These are phyloP conservation scores for Tillus elongatus DNA, from an alignment of 2,888 invertebrate species.

Conservation along the genomic window DNA sequence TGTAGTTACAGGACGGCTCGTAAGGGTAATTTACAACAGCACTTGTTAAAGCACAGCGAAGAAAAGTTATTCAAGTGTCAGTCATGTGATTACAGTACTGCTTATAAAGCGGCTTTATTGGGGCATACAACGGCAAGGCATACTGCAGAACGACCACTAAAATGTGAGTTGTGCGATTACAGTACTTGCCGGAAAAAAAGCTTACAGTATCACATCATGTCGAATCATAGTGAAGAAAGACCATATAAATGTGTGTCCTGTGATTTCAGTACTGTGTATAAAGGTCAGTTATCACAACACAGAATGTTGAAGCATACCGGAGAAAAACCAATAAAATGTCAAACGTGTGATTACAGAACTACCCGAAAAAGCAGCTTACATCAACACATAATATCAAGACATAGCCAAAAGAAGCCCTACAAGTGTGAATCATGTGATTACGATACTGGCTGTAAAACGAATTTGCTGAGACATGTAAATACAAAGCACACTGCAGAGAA, in stretches of 20 bases:
- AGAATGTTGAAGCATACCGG: not conserved
- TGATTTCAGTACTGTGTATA: constrained; percentile 4
- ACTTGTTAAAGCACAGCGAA: too few relatives aligned
- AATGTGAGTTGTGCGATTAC: constrained; percentile 8
- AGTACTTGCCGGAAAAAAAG: constrained; percentile 3
- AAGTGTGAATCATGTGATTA: constrained; percentile 10
- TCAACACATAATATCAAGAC: constrained; percentile 4
- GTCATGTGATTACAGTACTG: too few relatives aligned
- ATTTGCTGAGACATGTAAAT: constrained; percentile 5
- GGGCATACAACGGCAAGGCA: not conserved
- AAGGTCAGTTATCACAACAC: constrained; percentile 2
- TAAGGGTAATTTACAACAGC: too few relatives aligned
- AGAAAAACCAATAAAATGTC: constrained; percentile 6
- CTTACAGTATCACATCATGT: constrained; percentile 3
- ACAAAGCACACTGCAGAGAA: constrained; percentile 5
- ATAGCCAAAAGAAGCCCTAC: constrained; percentile 5
- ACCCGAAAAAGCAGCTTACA: constrained; percentile 5
- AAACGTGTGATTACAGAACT: constrained; percentile 7
- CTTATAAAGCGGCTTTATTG: too few relatives aligned
- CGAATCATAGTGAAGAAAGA: constrained; percentile 1
- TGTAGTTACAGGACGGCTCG: constrained; percentile 9
- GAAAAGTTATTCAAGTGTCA: too few relatives aligned
- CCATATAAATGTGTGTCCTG: constrained; percentile 6
- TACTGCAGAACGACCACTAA: not conserved
- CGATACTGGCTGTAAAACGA: constrained; percentile 4